A percentile compares a stretch with the other conserved stretches of the same genome.
Evolutionary conservation across 2,113 vertebrate species (phyloP).

Genomic region (Pachypanchax playfairii): DNA sequence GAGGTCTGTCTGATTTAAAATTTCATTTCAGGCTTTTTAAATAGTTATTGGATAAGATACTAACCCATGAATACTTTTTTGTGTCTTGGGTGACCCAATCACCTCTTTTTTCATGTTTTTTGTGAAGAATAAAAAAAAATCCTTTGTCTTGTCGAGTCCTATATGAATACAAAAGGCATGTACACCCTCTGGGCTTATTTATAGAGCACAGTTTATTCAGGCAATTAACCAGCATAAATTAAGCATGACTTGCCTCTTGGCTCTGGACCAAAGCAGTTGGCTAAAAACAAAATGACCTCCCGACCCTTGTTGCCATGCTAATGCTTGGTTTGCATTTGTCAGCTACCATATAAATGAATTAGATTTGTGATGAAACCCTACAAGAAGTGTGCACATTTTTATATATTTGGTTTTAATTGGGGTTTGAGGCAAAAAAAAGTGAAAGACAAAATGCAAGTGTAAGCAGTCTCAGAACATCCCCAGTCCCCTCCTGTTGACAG

Average conservation of each 20-base stretch:
- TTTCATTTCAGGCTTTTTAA: constrained; percentile 13
- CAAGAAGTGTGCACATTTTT: background rate
- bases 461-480: background rate
- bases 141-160: background rate
- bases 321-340: too few species aligned
- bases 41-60: constrained; percentile 9
- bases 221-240: background rate
- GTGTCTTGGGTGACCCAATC: background rate
- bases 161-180: background rate
- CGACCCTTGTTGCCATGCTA: too few species aligned
- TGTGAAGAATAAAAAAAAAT: background rate
- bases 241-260: background rate
- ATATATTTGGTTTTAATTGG: background rate
- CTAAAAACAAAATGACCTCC: background rate
- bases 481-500: background rate
- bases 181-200: background rate
- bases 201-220: background rate
- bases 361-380: background rate
- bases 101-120: background rate
- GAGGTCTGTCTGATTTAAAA: constrained; percentile 4
- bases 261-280: background rate
- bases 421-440: constrained; percentile 3
- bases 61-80: constrained; percentile 4
- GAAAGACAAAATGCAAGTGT: background rate
- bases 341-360: background rate